Evolutionary conservation across 2,113 vertebrate species (phyloP).

Genomic region (Chitala chitala): DNA sequence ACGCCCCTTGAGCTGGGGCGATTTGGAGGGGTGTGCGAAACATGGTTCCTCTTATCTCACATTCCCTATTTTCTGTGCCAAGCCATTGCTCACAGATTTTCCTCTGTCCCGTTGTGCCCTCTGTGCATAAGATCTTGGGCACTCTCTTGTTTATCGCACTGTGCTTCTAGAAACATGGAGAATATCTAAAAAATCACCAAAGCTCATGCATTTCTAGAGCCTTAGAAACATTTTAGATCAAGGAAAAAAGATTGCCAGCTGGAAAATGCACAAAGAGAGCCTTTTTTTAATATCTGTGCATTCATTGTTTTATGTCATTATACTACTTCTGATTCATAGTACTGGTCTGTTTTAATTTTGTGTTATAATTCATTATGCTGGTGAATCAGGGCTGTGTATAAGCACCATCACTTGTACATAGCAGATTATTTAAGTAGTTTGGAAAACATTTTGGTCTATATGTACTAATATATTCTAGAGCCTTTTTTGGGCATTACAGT

Average conservation of each 20-base stretch:
- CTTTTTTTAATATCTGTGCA: too few relatives aligned
- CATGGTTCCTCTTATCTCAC: slow-evolving; percentile 13
- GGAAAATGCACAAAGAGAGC: too few relatives aligned
- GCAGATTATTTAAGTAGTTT: too few relatives aligned
- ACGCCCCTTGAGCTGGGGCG: slow-evolving; percentile 1
- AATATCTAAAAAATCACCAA: slow-evolving; percentile 12
- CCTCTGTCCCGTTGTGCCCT: background rate
- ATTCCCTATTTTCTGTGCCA: slow-evolving; percentile 10
- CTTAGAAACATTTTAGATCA: slow-evolving; percentile 18
- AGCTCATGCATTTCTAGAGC: slow-evolving; percentile 5
- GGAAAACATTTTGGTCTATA: too few relatives aligned
- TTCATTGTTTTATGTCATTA: too few relatives aligned
- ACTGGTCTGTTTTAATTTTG: background rate
- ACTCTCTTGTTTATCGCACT: slow-evolving; percentile 13
- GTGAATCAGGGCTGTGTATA: too few relatives aligned
- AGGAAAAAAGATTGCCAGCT: slow-evolving; percentile 8
- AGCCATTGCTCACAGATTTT: slow-evolving; percentile 13
- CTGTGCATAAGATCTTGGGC: background rate
- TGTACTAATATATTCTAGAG: background rate
- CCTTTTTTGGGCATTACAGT: background rate
- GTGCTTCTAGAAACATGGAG: slow-evolving; percentile 12
- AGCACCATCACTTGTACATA: too few relatives aligned
- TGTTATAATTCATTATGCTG: too few relatives aligned
- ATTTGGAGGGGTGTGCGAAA: slow-evolving; percentile 1
- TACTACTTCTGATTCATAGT: background rate